Evolutionary conservation across 92 coral and sea anemone genomes (phyloP), one percentile per base, ranked within the genome.

Genomic region (Zoanthus solanderi): DNA sequence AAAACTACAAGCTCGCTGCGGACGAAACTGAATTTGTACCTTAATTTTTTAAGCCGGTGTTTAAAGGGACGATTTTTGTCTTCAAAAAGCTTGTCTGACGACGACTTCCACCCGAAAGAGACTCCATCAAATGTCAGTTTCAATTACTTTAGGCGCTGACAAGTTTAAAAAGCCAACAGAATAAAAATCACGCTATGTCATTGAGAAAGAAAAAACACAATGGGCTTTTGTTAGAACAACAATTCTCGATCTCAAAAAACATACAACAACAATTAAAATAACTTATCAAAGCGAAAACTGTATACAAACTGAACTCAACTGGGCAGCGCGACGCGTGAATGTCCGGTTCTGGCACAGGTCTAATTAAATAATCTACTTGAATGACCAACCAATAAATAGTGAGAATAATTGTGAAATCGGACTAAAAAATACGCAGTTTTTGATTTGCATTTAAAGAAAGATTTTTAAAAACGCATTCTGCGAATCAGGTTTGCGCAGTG

Each of bases 131-230:
- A 18, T 23, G 58, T n/a, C 57, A 45, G 75, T 63, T 66, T 46
- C 63, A 81, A 81, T 81, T 81, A 81, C 85, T 47, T 48, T 11
- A 66, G 47, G 85, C 31, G 75, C 30, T 81, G 85, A 81, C 85
- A 81, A 66, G 74, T 71, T 81, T 68, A 28, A 65, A 61, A 81
- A 46, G 60, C 37, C 74, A 81, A 81, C 75, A 45, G 47, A 81
- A 47, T 29, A 5, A 44, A 67, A 47, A 54, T 67, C 85, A 81
- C 85, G 65, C 85, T 65, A 81, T 81, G 65, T 13, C 60, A 67
- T 80, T 15, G 61, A 65, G 58, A 63, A 65, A 18, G 74, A 65
- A 46, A 81, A 65, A 37, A 81, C 18, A 46, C 28, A 11, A 81
- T 32, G 74, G n/a, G 85, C 65, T 66, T 65, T 28, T 47, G 45